These are phyloP conservation scores for Felis chaus DNA, from an alignment of 2,113 vertebrate genomes.

Conservation along the genomic window DNA sequence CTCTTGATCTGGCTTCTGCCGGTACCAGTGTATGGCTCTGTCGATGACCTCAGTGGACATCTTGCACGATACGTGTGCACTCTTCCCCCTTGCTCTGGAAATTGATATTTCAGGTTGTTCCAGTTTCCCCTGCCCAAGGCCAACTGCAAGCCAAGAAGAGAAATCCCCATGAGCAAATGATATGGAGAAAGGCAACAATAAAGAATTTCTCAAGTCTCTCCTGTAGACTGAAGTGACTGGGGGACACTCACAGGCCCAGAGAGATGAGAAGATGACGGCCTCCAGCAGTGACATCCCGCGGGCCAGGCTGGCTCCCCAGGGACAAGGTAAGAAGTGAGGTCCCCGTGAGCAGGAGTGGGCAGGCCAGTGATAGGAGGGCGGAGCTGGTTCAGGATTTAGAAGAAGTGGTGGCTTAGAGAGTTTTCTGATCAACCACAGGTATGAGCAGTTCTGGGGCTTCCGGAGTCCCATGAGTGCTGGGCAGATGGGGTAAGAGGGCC, in stretches of 20 bases:
- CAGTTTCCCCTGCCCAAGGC: background rate
- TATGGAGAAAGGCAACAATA: background rate
- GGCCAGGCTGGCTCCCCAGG: background rate
- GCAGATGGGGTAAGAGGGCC: background rate
- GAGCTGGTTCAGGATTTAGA: background rate
- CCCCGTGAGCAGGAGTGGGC: background rate
- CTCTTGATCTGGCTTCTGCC: conserved; percentile 38
- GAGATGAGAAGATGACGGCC: background rate
- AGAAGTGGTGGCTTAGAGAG: background rate
- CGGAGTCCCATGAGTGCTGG: background rate
- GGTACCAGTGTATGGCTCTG: conserved; percentile 38
- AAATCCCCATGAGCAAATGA: background rate
- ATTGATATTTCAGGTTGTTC: conserved; percentile 39
- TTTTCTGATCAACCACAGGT: background rate
- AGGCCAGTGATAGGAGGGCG: background rate
- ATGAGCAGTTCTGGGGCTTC: background rate
- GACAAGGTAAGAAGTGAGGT: background rate
- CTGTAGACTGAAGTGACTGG: background rate
- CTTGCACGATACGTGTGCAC: background rate
- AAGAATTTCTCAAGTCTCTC: background rate
- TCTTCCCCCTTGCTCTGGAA: background rate
- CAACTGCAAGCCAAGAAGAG: conserved; percentile 52
- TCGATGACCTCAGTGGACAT: background rate
- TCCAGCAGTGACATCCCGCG: background rate
- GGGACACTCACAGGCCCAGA: conserved; percentile 40